These are phyloP conservation scores for Chaetodon trifascialis DNA, from an alignment of 2,113 vertebrate species.

Conservation along the genomic window DNA sequence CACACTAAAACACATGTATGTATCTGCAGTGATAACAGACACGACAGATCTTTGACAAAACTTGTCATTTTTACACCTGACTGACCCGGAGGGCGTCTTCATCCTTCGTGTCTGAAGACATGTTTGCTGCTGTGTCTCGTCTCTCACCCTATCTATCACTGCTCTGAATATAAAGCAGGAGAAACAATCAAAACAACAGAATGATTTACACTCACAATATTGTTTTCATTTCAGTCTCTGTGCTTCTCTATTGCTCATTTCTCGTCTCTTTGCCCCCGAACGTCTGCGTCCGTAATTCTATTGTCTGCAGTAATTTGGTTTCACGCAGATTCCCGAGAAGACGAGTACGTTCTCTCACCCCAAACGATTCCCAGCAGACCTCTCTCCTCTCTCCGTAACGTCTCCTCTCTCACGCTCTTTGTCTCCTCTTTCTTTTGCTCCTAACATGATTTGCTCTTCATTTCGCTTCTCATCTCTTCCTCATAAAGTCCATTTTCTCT, in stretches of 20 bases:
- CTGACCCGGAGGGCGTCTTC: background rate
- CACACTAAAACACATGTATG: background rate
- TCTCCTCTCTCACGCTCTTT: slow-evolving; percentile 33
- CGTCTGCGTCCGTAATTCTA: slow-evolving; percentile 50
- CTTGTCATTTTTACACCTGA: background rate
- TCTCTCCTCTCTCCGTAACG: slow-evolving; percentile 32
- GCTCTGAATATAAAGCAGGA: slow-evolving; percentile 40
- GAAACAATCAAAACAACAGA: slow-evolving; percentile 36
- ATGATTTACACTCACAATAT: slow-evolving; percentile 59
- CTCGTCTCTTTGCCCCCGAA: slow-evolving; percentile 12
- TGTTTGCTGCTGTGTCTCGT: background rate
- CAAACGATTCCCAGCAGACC: slow-evolving; percentile 65
- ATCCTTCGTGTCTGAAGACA: background rate
- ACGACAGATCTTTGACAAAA: too few relatives aligned
- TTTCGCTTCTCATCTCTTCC: slow-evolving; percentile 48
- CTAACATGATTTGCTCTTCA: slow-evolving; percentile 59
- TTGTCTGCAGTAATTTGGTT: slow-evolving; percentile 72
- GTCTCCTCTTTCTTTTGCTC: slow-evolving; percentile 33
- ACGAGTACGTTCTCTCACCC: slow-evolving; percentile 66
- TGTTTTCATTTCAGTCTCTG: slow-evolving; percentile 52
- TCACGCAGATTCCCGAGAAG: slow-evolving; percentile 57
- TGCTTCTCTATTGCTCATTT: background rate
- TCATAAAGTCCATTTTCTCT: slow-evolving; percentile 54
- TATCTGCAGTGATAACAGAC: too few relatives aligned
- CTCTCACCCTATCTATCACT: background rate